Evolutionary conservation across 2,888 invertebrate genomes (phyloP).

Genomic region (Caenorhabditis plicata): DNA sequence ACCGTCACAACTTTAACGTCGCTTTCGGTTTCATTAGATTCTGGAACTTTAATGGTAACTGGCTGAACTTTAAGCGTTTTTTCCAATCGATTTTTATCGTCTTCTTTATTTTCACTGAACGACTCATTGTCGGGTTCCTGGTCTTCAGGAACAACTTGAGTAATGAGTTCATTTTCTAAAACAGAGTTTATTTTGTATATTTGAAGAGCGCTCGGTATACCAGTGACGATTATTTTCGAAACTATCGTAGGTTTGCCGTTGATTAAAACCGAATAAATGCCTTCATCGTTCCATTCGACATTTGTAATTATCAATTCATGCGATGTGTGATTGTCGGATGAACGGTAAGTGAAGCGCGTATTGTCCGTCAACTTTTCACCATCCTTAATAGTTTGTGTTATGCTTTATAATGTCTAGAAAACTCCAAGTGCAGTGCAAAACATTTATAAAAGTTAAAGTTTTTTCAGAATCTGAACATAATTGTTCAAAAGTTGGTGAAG

Average conservation of each 20-base stretch:
- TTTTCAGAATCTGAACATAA: background rate
- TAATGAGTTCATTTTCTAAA: constrained; percentile 39
- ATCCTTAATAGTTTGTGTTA: constrained; percentile 12
- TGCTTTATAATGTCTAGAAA: too few relatives aligned
- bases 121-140: too few relatives aligned
- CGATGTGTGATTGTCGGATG: constrained; percentile 23
- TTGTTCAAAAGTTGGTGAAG: background rate
- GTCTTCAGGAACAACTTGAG: constrained; percentile 43
- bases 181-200: too few relatives aligned
- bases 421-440: background rate
- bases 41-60: background rate
- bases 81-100: background rate
- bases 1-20: background rate
- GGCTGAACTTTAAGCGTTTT: background rate
- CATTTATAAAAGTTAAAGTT: background rate
- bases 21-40: constrained; percentile 4
- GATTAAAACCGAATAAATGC: constrained; percentile 49
- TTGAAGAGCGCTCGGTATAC: too few relatives aligned
- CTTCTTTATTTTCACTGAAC: too few relatives aligned
- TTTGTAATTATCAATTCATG: constrained; percentile 51
- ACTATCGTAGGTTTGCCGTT: constrained; percentile 50
- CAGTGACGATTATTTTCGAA: constrained; percentile 48
- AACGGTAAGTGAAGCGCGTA: constrained; percentile 10
- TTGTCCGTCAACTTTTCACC: constrained; percentile 9
- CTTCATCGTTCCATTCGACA: constrained; percentile 44